These are phyloP conservation scores for Ectobius pallidus DNA, from an alignment of 2,888 invertebrate species.

Conservation along the genomic window DNA sequence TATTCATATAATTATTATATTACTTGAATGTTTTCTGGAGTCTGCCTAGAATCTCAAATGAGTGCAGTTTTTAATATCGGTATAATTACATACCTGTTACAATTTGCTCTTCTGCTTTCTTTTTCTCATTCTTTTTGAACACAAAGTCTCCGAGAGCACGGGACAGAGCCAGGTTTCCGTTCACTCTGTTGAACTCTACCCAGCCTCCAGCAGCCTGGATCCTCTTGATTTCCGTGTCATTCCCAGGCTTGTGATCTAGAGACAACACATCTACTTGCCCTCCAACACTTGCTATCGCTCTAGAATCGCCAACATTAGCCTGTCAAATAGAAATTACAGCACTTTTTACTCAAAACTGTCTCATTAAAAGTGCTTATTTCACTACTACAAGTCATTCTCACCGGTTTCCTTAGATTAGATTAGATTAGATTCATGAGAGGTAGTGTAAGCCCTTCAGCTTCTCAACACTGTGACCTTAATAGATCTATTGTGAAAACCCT, in stretches of 20 bases:
- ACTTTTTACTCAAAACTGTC: too few relatives aligned
- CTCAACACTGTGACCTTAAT: too few relatives aligned
- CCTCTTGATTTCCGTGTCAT: slow-evolving; percentile 83
- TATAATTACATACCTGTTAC: slow-evolving; percentile 89
- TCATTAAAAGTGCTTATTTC: too few relatives aligned
- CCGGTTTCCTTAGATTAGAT: neutral
- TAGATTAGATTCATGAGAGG: neutral
- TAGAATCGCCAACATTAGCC: slow-evolving; percentile 97
- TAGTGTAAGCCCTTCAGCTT: too few relatives aligned
- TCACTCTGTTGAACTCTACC: slow-evolving; percentile 97
- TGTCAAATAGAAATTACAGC: slow-evolving; percentile 44
- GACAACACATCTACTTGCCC: slow-evolving; percentile 80
- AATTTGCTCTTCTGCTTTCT: slow-evolving; percentile 91
- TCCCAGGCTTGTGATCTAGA: slow-evolving; percentile 94
- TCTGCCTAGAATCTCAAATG: too few relatives aligned
- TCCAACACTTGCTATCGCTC: slow-evolving; percentile 88
- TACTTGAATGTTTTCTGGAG: too few relatives aligned
- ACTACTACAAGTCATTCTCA: neutral
- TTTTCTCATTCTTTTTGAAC: slow-evolving; percentile 89
- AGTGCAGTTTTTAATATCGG: too few relatives aligned
- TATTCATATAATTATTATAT: too few relatives aligned
- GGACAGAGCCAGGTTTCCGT: slow-evolving; percentile 95
- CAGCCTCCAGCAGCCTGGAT: slow-evolving; percentile 95
- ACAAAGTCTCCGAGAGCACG: slow-evolving; percentile 96
- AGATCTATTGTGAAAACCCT: too few relatives aligned